phyloP scores from a whole-genome alignment of 2,797 vertebrate genomes.

The Liparis tanakae region DNA sequence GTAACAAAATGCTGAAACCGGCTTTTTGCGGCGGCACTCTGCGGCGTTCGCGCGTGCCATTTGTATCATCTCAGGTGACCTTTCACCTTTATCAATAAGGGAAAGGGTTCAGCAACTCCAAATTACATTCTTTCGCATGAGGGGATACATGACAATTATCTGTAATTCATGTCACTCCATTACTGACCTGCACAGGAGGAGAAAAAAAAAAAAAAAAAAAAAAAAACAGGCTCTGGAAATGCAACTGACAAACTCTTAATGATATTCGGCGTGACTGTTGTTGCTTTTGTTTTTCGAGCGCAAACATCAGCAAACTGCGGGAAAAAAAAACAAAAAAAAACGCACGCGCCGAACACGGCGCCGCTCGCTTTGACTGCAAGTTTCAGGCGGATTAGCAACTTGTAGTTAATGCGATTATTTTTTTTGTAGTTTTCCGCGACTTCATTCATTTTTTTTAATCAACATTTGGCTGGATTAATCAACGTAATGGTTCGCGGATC shows the following conservation, averaged over 20 bases:
- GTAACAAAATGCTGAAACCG: conserved; percentile 79
- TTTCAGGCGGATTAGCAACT: conserved; percentile 78
- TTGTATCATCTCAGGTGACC: conserved; percentile 82
- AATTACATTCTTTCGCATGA: conserved; percentile 84
- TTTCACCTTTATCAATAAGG: conserved; percentile 84
- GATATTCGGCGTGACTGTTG: conserved; percentile 73
- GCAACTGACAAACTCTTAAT: conserved; percentile 81
- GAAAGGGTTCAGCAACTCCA: conserved; percentile 79
- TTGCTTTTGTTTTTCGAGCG: conserved; percentile 66
- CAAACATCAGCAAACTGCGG: conserved; percentile 65
- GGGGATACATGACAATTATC: conserved; percentile 83
- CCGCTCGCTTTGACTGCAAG: conserved; percentile 51
- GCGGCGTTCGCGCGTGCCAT: conserved; percentile 70
- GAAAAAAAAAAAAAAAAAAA: neutral
- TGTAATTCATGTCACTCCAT: conserved; percentile 87
- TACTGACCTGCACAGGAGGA: conserved; percentile 78
- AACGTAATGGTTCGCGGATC: conserved; percentile 87
- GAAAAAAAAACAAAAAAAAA: neutral
- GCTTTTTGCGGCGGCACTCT: conserved; percentile 76
- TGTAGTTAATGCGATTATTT: conserved; percentile 78
- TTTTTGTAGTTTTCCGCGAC: conserved; percentile 79
- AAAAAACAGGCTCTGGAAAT: conserved; percentile 74
- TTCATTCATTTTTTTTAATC: conserved; percentile 82
- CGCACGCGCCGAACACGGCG: conserved; percentile 30
- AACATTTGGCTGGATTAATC: conserved; percentile 89